Evolutionary conservation across 1,140 invertebrate genomes (phyloP).

Genomic region (Steinernema feltiae): DNA sequence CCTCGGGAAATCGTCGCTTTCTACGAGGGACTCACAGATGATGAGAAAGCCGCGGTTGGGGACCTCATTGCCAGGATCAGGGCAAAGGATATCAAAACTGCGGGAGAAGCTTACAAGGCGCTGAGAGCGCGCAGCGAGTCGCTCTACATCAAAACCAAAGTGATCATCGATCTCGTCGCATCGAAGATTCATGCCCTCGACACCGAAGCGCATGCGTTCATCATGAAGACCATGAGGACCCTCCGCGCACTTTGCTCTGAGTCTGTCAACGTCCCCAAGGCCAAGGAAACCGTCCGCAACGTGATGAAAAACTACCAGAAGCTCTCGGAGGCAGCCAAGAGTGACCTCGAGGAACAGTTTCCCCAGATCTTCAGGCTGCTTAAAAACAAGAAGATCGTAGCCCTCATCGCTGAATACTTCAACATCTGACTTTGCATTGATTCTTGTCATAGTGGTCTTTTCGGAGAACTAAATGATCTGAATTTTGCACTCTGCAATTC

Average conservation of each 20-base stretch:
- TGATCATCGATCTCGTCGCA: constrained; percentile 13
- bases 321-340: constrained; percentile 13
- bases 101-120: constrained; percentile 10
- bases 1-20: constrained; percentile 13
- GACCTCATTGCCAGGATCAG: not conserved
- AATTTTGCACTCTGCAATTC: too few species aligned
- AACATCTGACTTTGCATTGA: too few species aligned
- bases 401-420: too few species aligned
- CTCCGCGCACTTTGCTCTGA: not conserved
- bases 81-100: not conserved
- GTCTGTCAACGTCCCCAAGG: not conserved
- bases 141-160: constrained; percentile 12
- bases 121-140: not conserved
- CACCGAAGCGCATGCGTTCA: constrained; percentile 13
- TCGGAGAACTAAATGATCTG: too few species aligned
- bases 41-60: not conserved
- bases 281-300: constrained; percentile 1
- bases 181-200: constrained; percentile 4
- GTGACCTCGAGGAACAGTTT: constrained; percentile 7
- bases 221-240: not conserved
- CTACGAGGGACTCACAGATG: not conserved
- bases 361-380: constrained; percentile 16
- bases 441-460: too few species aligned
- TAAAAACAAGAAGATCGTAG: constrained; percentile 13
- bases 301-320: constrained; percentile 11